phyloP scores from a whole-genome alignment of 1,140 invertebrate species.

The Pantala flavescens region DNA sequence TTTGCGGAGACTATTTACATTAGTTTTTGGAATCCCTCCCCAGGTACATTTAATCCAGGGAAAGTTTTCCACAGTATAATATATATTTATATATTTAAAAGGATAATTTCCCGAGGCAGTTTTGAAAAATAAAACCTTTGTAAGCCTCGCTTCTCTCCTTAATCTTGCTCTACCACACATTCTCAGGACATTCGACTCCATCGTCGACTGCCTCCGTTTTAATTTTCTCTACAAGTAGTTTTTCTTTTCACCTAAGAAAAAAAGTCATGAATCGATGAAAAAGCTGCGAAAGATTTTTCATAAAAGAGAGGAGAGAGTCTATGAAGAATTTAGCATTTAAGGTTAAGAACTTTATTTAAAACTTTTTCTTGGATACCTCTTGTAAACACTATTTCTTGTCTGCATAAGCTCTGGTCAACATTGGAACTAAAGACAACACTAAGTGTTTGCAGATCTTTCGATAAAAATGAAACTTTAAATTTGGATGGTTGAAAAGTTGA shows the following conservation, averaged over 20 bases:
- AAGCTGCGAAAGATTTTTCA: not conserved
- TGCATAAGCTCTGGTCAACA: no score
- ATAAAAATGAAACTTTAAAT: no score
- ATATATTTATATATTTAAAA: not conserved
- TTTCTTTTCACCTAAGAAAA: not conserved
- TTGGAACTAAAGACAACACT: no score
- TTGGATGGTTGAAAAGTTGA: no score
- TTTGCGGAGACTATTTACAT: not conserved
- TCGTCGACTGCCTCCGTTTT: not conserved
- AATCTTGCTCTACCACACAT: not conserved
- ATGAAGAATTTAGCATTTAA: not conserved
- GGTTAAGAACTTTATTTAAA: not conserved
- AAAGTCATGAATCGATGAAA: not conserved
- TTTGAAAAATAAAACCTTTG: conserved; percentile 4
- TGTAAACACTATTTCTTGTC: no score
- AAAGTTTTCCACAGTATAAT: not conserved
- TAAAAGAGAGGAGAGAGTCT: not conserved
- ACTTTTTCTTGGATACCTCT: no score
- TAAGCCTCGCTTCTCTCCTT: not conserved
- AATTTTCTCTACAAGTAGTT: not conserved
- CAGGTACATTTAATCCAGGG: not conserved
- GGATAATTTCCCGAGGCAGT: not conserved
- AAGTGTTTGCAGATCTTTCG: no score
- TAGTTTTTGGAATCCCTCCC: not conserved
- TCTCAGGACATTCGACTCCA: no score